Evolutionary conservation across 1,140 invertebrate species (phyloP), one percentile per base, ranked within the genome.

Genomic region (Dysdera silvatica): DNA sequence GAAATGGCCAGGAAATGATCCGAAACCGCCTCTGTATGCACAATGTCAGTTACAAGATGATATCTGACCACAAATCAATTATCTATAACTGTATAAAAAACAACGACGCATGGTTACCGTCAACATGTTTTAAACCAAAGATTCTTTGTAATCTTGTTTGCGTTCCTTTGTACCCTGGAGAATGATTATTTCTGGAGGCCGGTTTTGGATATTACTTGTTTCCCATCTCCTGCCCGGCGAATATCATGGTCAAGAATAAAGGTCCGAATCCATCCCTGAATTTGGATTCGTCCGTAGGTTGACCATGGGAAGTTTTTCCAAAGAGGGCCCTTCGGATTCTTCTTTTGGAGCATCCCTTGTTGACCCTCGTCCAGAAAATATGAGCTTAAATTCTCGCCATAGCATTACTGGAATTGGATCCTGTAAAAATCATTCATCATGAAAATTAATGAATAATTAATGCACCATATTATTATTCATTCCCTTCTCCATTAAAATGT

Each of bases 221-320:
- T 49, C 47, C 47, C 16, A 23, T 14, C 4, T 24, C 23, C 26
- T 2, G 7, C n/a, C n/a, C n/a, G n/a, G n/a, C n/a, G 31, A 26
- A 18, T 49, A 28, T 12, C 16, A 23, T 49, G 23, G 6, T 14
- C 3, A 1, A 12, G n/a, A 18, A 49, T 28, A 49, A 10, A 18
- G 28, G 5, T 35, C 14, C 35, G 7, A 49, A 37, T 24, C 12
- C 20, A 53, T 62, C 60, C 26, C 52, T 55, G 20, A 62, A 62
- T 31, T 55, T 62, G n/a, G 35, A 55, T 32, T 56, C 60, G 14
- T 62, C 60, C 16, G 56, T 62, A 62, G 47, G 32, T 55, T 55
- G 5, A 62, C 60, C 60, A 62, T 62, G 28, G 60, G 60, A 51
- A 62, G 54, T 48, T 62, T 62, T 24, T 62, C 60, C 8, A 62